These are phyloP conservation scores for Mus spretus DNA, from an alignment of 2,797 vertebrate genomes.

Conservation along the genomic window DNA sequence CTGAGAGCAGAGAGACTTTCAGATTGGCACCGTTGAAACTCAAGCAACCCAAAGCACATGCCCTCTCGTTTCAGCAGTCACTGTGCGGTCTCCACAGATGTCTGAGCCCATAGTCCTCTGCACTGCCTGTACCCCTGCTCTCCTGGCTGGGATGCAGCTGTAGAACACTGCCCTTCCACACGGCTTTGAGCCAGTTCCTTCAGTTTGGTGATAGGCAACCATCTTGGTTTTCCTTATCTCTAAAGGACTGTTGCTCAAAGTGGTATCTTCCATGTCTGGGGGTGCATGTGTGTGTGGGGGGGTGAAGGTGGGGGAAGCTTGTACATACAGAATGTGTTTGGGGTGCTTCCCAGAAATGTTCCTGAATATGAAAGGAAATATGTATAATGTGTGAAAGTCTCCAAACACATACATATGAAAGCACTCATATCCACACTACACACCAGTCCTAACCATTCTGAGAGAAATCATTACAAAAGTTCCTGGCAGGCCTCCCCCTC, in stretches of 20 bases:
- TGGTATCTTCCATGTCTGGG: background rate
- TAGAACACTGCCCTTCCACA: background rate
- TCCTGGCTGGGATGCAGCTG: background rate
- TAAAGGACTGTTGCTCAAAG: background rate
- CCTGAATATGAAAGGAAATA: background rate
- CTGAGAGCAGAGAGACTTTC: background rate
- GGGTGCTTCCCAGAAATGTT: background rate
- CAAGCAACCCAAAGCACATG: background rate
- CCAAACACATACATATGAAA: background rate
- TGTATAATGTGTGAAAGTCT: background rate
- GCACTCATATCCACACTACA: background rate
- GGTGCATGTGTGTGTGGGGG: background rate
- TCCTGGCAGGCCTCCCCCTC: too few relatives aligned
- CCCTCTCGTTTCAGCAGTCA: too few relatives aligned
- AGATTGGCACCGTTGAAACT: background rate
- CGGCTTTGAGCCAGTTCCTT: background rate
- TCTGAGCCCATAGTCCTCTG: background rate
- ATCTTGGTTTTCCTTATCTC: background rate
- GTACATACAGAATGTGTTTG: background rate
- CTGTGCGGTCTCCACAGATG: background rate
- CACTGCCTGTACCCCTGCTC: background rate
- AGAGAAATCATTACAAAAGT: background rate
- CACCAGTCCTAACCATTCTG: background rate
- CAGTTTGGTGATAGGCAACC: too few relatives aligned
- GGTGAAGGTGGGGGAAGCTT: too few relatives aligned